Evolutionary conservation across 1,140 invertebrate genomes (phyloP), one percentile per base, ranked within the genome.

Genomic region (Formica exsecta): DNA sequence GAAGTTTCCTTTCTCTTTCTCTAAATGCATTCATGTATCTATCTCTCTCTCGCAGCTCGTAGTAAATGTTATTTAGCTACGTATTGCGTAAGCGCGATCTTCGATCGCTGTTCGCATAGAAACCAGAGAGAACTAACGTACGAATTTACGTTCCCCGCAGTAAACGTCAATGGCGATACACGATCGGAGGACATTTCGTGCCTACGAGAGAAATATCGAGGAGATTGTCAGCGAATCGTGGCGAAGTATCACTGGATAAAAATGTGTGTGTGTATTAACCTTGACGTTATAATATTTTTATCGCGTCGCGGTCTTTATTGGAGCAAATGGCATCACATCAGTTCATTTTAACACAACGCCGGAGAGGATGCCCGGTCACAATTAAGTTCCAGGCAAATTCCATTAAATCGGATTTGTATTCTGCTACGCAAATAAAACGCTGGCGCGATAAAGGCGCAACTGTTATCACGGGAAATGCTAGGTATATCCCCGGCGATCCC

Each of bases 231-330:
- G 51, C 51, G 48, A 59, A 38, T 57, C 76, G 64, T 54, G 62
- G n/a, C 16, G 36, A 61, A 13, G 29, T 59, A n/a, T 57, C 57
- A 80, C 25, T 54, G 48, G 64, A 74, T 70, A 59, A 25, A 36
- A 41, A 16, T 13, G 22, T 22, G 25, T 54, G 11, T 48, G 13
- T 51, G 44, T 48, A 3, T 51, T 51, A 38, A 62, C 79, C 68
- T 83, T 83, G 79, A 22, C 29, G 51, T 48, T 62, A 48, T 48
- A 81, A 81, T 73, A 83, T 83, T 61, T 74, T 61, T 61, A 83
- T 83, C 79, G 68, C 65, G 32, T 19, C 36, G 65, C 7, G 13
- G 38, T 73, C 79, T 83, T 74, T 83, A 83, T 74, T 83, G 79
- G 68, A 74, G 68, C 68, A 83, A 83, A 83, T 73, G 57, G 68